phyloP scores from a whole-genome alignment of 2,797 vertebrate genomes.

The Sebastes wilsoni region DNA sequence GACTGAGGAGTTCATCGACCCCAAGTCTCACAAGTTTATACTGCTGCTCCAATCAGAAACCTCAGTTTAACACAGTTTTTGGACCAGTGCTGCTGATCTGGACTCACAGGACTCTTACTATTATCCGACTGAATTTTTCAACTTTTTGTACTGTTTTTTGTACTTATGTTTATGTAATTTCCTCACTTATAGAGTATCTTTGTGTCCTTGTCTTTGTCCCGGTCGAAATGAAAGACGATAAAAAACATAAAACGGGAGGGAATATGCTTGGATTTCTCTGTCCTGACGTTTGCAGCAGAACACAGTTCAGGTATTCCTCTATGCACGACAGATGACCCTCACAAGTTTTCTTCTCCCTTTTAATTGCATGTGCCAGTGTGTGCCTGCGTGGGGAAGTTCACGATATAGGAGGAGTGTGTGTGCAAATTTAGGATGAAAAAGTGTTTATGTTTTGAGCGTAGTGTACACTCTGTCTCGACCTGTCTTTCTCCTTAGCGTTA shows the following conservation, averaged over 20 bases:
- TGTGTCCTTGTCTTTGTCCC: conserved; percentile 40
- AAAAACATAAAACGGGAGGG: conserved; percentile 30
- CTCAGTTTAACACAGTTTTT: conserved; percentile 82
- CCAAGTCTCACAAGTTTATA: conserved; percentile 96
- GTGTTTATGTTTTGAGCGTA: conserved; percentile 27
- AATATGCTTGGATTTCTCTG: conserved; percentile 43
- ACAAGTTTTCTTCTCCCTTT: conserved; percentile 38
- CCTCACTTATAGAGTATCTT: conserved; percentile 32
- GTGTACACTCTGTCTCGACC: conserved; percentile 31
- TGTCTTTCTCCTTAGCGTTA: conserved; percentile 32
- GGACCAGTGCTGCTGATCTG: conserved; percentile 46
- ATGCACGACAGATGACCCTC: conserved; percentile 69
- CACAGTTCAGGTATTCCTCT: conserved; percentile 64
- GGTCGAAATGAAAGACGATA: conserved; percentile 22
- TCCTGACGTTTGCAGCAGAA: conserved; percentile 54
- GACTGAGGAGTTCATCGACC: conserved; percentile 93
- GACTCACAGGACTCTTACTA: conserved; percentile 65
- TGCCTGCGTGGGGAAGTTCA: conserved; percentile 45
- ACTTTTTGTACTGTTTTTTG: conserved; percentile 73
- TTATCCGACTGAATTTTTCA: conserved; percentile 39
- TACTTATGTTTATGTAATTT: conserved; percentile 59
- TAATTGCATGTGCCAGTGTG: conserved; percentile 61
- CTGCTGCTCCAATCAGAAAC: conserved; percentile 96
- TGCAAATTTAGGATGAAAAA: conserved; percentile 26
- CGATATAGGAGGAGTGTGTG: conserved; percentile 26